Conservation (phyloP, 2,888 invertebrate genomes). For the Epinotia nisella region DNA sequence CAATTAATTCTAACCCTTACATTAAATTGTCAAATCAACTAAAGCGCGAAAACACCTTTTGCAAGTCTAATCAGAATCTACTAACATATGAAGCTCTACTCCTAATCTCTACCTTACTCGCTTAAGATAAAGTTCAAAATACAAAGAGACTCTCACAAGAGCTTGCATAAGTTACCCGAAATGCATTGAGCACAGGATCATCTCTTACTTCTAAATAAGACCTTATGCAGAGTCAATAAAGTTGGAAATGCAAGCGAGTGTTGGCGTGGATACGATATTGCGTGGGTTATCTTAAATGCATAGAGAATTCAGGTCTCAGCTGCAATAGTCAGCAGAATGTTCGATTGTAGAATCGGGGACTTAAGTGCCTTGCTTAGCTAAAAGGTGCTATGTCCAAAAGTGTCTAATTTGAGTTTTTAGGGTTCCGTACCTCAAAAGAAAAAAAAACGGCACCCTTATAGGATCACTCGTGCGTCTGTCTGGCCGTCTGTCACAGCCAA, state of each 20-base stretch:
- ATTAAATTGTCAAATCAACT: conserved; percentile 16
- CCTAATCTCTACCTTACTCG: not conserved
- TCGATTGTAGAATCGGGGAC: conserved; percentile 24
- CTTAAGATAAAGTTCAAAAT: conserved; percentile 1
- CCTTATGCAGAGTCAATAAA: not conserved
- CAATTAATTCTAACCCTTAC: conserved; percentile 13
- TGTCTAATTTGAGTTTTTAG: not conserved
- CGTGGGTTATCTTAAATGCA: conserved; percentile 14
- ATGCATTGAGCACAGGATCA: not conserved
- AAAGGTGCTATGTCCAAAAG: not conserved
- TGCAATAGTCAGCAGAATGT: conserved; percentile 27
- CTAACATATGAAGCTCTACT: not conserved
- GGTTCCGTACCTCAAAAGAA: too few relatives aligned
- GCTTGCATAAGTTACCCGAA: conserved; percentile 11
- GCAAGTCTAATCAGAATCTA: conserved; percentile 18
- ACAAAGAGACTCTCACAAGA: not conserved
- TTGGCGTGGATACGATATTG: not conserved
- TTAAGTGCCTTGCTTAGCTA: not conserved
- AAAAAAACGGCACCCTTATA: too few relatives aligned
- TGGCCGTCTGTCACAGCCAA: too few relatives aligned
- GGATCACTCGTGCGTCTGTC: too few relatives aligned
- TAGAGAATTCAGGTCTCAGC: conserved; percentile 25
- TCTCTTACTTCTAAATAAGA: not conserved
- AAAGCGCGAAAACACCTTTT: conserved; percentile 24
- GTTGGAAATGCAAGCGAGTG: not conserved